Conservation (phyloP, 2,797 vertebrate species). For the Bovichtus diacanthus region DNA sequence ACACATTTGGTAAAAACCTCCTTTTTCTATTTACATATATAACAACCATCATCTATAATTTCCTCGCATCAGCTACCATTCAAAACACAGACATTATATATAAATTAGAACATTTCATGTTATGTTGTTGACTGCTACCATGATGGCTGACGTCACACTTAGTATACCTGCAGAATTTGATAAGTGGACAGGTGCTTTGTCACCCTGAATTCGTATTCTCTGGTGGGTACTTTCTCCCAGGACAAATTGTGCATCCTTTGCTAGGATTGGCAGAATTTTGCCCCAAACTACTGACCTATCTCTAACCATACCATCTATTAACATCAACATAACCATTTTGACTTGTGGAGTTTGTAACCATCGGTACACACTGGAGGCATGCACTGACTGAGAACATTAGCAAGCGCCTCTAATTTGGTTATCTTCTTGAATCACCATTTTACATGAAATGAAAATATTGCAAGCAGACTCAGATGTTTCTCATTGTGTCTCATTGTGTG, state of each 20-base stretch:
- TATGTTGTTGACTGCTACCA: not conserved
- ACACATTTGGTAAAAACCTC: not conserved
- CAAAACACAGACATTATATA: not conserved
- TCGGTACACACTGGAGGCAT: not conserved
- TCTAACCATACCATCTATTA: not conserved
- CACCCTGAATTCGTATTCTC: not conserved
- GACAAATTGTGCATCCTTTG: not conserved
- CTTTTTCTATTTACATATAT: not conserved
- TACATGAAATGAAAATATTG: conserved; percentile 2
- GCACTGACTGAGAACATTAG: not conserved
- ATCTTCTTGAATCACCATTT: not conserved
- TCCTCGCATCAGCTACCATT: not conserved
- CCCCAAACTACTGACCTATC: not conserved
- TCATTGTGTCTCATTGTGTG: too few relatives aligned
- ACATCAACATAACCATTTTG: not conserved
- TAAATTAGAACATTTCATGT: not conserved
- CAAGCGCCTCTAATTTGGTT: not conserved
- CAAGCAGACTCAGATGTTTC: conserved; percentile 14
- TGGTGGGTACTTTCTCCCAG: not conserved
- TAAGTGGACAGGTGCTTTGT: not conserved
- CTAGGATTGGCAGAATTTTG: not conserved
- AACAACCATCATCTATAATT: conserved; percentile 18
- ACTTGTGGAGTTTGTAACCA: not conserved
- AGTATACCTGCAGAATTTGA: not conserved
- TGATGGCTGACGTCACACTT: not conserved